These are phyloP conservation scores for Ruditapes philippinarum DNA, from an alignment of 1,140 invertebrate species.

Conservation along the genomic window DNA sequence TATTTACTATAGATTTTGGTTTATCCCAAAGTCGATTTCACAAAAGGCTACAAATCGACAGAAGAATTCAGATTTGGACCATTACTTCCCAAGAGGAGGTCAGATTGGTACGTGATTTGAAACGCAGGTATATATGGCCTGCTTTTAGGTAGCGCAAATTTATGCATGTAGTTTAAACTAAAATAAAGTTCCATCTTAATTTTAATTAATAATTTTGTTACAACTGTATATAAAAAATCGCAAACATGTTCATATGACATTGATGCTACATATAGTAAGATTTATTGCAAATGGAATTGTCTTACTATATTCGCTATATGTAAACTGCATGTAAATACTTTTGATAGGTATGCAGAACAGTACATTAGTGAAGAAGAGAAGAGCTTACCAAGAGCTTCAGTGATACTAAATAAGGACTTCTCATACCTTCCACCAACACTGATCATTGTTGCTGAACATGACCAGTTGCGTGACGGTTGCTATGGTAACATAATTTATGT, in stretches of 20 bases:
- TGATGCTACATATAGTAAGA: too few relatives aligned
- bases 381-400: slow-evolving; percentile 75
- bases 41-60: not conserved
- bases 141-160: too few relatives aligned
- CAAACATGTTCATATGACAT: too few relatives aligned
- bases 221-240: too few relatives aligned
- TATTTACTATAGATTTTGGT: slow-evolving; percentile 29
- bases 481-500: too few relatives aligned
- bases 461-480: slow-evolving; percentile 80
- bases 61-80: slow-evolving; percentile 50
- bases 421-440: slow-evolving; percentile 79
- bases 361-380: slow-evolving; percentile 74
- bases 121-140: too few relatives aligned
- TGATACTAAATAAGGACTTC: slow-evolving; percentile 76
- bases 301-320: too few relatives aligned
- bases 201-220: too few relatives aligned
- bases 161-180: too few relatives aligned
- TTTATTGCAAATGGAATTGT: too few relatives aligned
- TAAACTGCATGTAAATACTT: too few relatives aligned
- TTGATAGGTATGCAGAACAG: slow-evolving; percentile 71
- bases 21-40: slow-evolving; percentile 31
- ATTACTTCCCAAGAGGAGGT: not conserved
- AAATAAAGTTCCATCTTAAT: too few relatives aligned
- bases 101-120: not conserved
- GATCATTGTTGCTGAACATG: slow-evolving; percentile 82